Evolutionary conservation across 2,113 vertebrate species (phyloP).

Genomic region (Alligator sinensis): DNA sequence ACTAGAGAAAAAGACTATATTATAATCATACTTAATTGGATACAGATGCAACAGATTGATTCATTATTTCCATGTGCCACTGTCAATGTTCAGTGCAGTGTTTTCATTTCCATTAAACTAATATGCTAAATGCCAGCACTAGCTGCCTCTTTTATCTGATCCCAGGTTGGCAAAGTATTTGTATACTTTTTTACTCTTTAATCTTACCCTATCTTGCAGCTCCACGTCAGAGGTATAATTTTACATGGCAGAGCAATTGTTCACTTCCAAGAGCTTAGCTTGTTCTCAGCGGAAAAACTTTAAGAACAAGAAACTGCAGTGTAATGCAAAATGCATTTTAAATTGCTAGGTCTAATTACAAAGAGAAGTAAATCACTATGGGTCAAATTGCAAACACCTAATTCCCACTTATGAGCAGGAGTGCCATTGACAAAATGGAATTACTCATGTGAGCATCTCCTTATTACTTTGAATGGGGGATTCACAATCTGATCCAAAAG

Average conservation of each 20-base stretch:
- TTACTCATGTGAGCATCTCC: slow-evolving; percentile 52
- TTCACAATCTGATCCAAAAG: slow-evolving; percentile 54
- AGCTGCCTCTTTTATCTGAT: slow-evolving; percentile 51
- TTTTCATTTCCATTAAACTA: slow-evolving; percentile 54
- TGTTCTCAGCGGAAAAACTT: slow-evolving; percentile 29
- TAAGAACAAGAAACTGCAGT: slow-evolving; percentile 35
- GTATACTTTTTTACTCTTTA: not conserved
- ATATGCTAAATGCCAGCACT: slow-evolving; percentile 27
- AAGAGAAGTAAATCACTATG: slow-evolving; percentile 69
- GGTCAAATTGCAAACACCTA: slow-evolving; percentile 49
- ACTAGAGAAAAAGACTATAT: slow-evolving; percentile 48
- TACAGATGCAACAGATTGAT: slow-evolving; percentile 69
- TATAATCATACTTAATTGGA: slow-evolving; percentile 75
- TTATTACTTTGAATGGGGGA: slow-evolving; percentile 54
- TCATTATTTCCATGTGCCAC: slow-evolving; percentile 66
- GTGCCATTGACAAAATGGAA: slow-evolving; percentile 45
- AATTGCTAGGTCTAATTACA: slow-evolving; percentile 67
- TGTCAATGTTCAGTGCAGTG: slow-evolving; percentile 15
- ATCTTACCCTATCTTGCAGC: not conserved
- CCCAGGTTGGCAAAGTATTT: not conserved
- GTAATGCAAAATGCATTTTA: slow-evolving; percentile 70
- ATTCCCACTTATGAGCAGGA: slow-evolving; percentile 47
- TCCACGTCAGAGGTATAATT: not conserved
- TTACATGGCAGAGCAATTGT: not conserved
- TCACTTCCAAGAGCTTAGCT: slow-evolving; percentile 36